Evolutionary conservation across 2,888 invertebrate genomes (phyloP), one percentile per base, ranked within the genome.

Genomic region (Argynnis bischoffii): DNA sequence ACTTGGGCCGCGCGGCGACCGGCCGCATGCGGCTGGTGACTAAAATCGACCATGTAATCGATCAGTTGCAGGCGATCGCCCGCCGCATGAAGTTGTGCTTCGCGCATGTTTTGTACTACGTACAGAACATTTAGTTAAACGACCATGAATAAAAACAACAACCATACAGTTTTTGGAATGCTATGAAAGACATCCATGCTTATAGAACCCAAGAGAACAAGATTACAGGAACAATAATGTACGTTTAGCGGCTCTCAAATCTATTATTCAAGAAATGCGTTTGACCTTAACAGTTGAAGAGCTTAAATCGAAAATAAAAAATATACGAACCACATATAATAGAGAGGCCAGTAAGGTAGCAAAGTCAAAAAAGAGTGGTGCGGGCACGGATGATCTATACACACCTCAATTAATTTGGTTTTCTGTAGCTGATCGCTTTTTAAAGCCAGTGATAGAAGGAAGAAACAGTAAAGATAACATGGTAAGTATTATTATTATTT

Each of bases 1-100:
- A 80, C 76, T 78, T 79, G 77, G 72, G 75, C 77, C 77, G 77
- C 78, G 77, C 78, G 78, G 77, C 78, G 6, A 78, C 76, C 75
- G 77, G 77, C 78, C 77, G 77, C 77, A 79, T 78, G 77, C 76
- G 75, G 59, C 78, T 76, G 77, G 76, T 76, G 76, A 72, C 68
- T 68, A 72, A 68, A 69, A 69, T 69, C 65, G 69, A 66, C 71
- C 66, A 66, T 69, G 71, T 60, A 71, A 71, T 69, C 61, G 66
- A 59, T 70, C 70, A 70, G 70, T 68, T 61, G 68, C 72, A 72
- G 69, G 69, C 72, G 72, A 73, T 71, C 69, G 63, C 69, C 68
- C 66, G 70, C 69, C 68, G 68, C 67, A 67, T 70, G 64, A 67
- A 63, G 64, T 59, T 66, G 66, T 63, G n/a, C n/a, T 65, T 65